A percentile compares a stretch with the other conserved stretches of the same genome.
These are phyloP conservation scores for Crotalus tigris DNA, from an alignment of 2,113 vertebrate genomes.

Conservation along the genomic window DNA sequence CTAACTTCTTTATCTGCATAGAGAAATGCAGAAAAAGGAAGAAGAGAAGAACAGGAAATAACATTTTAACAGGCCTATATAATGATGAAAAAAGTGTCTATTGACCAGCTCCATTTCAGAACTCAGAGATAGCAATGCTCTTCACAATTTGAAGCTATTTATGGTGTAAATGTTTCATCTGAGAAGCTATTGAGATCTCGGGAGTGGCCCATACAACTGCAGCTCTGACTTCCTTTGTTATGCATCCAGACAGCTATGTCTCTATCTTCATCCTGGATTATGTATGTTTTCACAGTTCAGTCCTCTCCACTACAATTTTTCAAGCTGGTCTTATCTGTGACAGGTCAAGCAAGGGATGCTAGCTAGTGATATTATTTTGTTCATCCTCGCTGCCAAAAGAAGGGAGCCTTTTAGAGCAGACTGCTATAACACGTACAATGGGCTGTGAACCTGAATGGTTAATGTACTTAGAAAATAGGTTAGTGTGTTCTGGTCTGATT, in stretches of 20 bases:
- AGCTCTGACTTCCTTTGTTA: background rate
- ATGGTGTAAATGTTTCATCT: background rate
- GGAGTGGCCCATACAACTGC: background rate
- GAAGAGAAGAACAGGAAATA: background rate
- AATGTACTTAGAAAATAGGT: background rate
- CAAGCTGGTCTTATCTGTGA: slow-evolving; percentile 8
- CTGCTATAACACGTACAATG: background rate
- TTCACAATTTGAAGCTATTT: background rate
- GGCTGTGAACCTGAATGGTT: background rate
- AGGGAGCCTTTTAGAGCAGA: background rate
- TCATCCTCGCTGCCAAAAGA: background rate
- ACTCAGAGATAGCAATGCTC: background rate
- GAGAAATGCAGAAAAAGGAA: background rate
- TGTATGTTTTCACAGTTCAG: background rate
- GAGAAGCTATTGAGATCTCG: slow-evolving; percentile 17
- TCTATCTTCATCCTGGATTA: background rate
- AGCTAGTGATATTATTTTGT: background rate
- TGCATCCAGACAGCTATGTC: slow-evolving; percentile 2
- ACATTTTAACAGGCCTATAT: background rate
- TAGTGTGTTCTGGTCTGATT: background rate
- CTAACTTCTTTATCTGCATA: background rate
- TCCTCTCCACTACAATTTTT: background rate
- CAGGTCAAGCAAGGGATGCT: background rate
- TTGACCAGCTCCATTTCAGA: background rate
- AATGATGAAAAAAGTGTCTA: background rate